Percentiles rank a stretch among this genome's conserved stretches.
Evolutionary conservation across 2,113 vertebrate genomes (phyloP).

Genomic region (Pteruthius melanotis): DNA sequence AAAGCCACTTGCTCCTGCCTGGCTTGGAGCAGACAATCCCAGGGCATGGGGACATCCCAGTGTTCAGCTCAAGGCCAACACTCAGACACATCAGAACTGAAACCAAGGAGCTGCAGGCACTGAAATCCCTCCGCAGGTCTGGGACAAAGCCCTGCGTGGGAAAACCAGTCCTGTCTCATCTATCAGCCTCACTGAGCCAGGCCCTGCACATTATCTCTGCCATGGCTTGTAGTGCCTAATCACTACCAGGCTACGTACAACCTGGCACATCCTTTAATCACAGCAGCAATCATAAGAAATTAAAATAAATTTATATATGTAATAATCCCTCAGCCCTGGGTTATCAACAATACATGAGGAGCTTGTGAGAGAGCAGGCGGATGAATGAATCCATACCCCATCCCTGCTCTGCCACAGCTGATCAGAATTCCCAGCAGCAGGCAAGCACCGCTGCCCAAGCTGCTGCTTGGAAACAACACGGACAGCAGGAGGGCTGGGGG

Average conservation of each 20-base stretch:
- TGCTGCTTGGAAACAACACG: conserved; percentile 24
- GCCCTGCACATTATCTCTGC: background rate
- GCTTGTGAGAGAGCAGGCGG: background rate
- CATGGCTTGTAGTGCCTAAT: background rate
- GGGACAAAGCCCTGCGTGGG: background rate
- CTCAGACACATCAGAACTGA: background rate
- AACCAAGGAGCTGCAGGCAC: background rate
- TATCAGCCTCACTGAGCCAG: background rate
- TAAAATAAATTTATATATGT: conserved; percentile 5
- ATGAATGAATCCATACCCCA: background rate
- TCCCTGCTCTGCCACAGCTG: background rate
- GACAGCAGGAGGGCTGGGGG: conserved; percentile 40
- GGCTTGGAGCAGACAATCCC: background rate
- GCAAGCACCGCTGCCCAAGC: background rate
- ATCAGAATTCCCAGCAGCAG: conserved; percentile 24
- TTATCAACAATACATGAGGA: conserved; percentile 42
- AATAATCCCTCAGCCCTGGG: background rate
- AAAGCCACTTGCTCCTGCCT: background rate
- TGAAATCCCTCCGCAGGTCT: background rate
- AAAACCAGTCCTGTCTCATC: background rate
- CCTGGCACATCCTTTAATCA: conserved; percentile 15
- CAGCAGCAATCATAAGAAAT: conserved; percentile 29
- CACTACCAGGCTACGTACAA: background rate
- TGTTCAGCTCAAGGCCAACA: background rate
- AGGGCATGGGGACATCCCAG: background rate